Evolutionary conservation across 2,797 vertebrate genomes (phyloP).

Genomic region (Dendrocincla tyrannina): DNA sequence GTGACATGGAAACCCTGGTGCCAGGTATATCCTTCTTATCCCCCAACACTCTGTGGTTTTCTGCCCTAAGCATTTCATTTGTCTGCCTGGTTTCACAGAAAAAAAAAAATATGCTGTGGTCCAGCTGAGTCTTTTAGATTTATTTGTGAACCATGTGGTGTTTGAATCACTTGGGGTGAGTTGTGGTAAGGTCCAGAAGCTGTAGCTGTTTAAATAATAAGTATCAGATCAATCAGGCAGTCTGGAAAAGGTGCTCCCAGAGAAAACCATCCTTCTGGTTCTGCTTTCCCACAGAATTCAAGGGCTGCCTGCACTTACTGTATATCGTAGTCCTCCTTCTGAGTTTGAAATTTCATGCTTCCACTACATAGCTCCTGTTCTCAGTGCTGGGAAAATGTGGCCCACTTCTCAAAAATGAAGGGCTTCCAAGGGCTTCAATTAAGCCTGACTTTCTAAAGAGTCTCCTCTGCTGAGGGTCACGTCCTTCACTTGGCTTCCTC

Average conservation of each 20-base stretch:
- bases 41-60: not conserved
- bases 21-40: not conserved
- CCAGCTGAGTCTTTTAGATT: not conserved
- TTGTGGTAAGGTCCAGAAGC: not conserved
- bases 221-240: not conserved
- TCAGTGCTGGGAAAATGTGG: not conserved
- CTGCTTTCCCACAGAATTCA: not conserved
- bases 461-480: not conserved
- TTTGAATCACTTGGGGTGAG: not conserved
- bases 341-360: not conserved
- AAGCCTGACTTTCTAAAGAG: not conserved
- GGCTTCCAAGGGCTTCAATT: not conserved
- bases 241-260: not conserved
- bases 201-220: not conserved
- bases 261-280: not conserved
- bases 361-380: not conserved
- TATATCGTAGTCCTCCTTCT: not conserved
- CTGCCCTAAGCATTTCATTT: not conserved
- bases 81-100: not conserved
- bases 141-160: not conserved
- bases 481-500: not conserved
- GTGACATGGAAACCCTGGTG: not conserved
- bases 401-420: not conserved
- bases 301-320: not conserved
- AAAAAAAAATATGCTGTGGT: not conserved